Conservation (phyloP, 2,113 vertebrate species). For the Solenodon paradoxus region DNA sequence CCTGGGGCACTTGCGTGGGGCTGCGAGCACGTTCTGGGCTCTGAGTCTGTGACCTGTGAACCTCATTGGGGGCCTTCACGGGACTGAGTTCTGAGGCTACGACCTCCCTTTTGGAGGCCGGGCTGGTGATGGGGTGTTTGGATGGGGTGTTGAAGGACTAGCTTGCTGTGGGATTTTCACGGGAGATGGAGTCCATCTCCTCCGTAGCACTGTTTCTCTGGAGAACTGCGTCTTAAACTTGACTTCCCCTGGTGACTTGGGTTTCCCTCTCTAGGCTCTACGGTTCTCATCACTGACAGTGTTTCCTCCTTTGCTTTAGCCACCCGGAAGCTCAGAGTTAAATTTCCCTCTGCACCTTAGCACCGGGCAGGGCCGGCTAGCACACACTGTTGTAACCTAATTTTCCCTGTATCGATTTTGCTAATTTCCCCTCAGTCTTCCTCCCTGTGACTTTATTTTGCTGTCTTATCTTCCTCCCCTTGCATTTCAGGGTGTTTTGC, state of each 20-base stretch:
- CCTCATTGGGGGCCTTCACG: fast-evolving
- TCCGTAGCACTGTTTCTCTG: neutral
- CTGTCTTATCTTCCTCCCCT: fast-evolving
- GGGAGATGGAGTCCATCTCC: fast-evolving
- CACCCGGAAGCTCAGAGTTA: neutral
- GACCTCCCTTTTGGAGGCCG: neutral
- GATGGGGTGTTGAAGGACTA: fast-evolving
- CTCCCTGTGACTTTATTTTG: fast-evolving
- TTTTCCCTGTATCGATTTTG: neutral
- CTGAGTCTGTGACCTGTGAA: fast-evolving
- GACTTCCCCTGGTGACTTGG: neutral
- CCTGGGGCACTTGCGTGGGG: fast-evolving
- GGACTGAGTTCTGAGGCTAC: too few relatives aligned
- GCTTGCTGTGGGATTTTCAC: fast-evolving
- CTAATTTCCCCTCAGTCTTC: fast-evolving
- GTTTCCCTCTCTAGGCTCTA: neutral
- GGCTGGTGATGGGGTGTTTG: too few relatives aligned
- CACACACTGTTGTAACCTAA: fast-evolving
- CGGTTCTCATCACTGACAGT: neutral
- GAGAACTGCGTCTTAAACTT: neutral
- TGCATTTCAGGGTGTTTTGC: fast-evolving
- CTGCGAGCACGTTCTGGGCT: neutral
- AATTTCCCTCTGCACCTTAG: neutral
- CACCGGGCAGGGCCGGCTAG: fast-evolving
- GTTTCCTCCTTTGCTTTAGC: neutral